These are phyloP conservation scores for Pilophorus perplexus DNA, from an alignment of 2,888 invertebrate species.

Conservation along the genomic window DNA sequence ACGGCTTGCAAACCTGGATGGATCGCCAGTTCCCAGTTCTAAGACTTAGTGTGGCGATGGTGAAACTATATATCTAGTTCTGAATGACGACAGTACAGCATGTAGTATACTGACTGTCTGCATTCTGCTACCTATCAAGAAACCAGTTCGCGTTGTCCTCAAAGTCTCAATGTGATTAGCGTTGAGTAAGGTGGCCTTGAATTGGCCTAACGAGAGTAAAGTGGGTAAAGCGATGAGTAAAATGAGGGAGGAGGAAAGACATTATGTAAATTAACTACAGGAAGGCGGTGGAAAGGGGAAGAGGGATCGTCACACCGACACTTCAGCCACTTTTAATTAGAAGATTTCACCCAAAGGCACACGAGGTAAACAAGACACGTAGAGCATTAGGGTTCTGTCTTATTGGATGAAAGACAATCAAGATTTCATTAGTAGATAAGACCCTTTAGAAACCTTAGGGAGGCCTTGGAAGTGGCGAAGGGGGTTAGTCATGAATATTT, in stretches of 20 bases:
- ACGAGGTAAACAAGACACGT: conserved; percentile 42
- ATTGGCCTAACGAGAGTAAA: no score
- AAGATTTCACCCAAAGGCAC: conserved; percentile 37
- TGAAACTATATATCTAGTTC: no score
- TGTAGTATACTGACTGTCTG: no score
- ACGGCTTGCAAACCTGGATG: no score
- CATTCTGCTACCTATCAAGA: no score
- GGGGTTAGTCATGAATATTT: conserved; percentile 43
- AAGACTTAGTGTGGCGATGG: no score
- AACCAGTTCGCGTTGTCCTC: no score
- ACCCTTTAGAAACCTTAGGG: conserved; percentile 2
- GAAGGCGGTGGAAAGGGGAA: neutral
- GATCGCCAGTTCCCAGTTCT: no score
- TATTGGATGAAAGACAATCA: conserved; percentile 44
- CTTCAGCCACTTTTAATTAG: conserved; percentile 39
- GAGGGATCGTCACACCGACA: conserved; percentile 24
- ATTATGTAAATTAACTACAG: conserved; percentile 25
- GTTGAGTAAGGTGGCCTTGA: no score
- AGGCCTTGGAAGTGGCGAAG: conserved; percentile 2
- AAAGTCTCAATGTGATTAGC: no score
- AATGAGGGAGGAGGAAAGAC: neutral
- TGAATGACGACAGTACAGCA: no score
- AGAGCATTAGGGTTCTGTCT: conserved; percentile 40
- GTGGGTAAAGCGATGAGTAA: neutral
- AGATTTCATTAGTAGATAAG: conserved; percentile 44